Conservation (phyloP, 2,797 vertebrate species). For the Premnoplex brunnescens region DNA sequence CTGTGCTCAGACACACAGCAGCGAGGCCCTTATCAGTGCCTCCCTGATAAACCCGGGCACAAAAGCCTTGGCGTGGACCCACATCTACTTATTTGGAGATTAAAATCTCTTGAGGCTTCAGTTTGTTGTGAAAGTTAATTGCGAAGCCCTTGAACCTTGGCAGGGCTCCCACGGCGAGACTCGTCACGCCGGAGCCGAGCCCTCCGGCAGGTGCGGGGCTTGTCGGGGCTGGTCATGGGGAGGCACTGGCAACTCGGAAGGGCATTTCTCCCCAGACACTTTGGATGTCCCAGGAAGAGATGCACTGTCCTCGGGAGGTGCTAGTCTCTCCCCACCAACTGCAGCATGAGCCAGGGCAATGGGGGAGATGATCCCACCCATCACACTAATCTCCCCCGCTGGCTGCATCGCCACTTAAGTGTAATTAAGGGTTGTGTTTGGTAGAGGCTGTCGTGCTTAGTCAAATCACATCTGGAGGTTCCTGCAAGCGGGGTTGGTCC, state of each 20-base stretch:
- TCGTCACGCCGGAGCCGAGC: neutral
- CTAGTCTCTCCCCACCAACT: fast-evolving
- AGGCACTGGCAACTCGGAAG: neutral
- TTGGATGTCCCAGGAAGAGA: neutral
- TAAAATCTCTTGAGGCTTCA: conserved; percentile 30
- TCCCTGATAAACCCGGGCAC: neutral
- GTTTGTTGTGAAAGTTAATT: conserved; percentile 54
- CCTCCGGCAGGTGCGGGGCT: neutral
- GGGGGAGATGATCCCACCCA: neutral
- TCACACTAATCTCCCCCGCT: fast-evolving
- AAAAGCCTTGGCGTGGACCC: neutral
- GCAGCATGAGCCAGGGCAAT: neutral
- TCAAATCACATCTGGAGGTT: neutral
- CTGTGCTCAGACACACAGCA: neutral
- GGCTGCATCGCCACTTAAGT: fast-evolving
- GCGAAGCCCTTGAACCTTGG: conserved; percentile 2
- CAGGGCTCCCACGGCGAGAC: neutral
- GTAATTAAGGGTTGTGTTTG: neutral
- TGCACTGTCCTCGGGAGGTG: neutral
- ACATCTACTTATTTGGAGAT: neutral
- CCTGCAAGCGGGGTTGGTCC: neutral
- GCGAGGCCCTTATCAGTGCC: neutral
- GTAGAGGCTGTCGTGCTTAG: neutral
- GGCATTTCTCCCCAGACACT: neutral
- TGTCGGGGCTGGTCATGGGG: neutral